Evolutionary conservation across 2,113 vertebrate species (phyloP), one percentile per base, ranked within the genome.

Genomic region (Podilymbus podiceps): DNA sequence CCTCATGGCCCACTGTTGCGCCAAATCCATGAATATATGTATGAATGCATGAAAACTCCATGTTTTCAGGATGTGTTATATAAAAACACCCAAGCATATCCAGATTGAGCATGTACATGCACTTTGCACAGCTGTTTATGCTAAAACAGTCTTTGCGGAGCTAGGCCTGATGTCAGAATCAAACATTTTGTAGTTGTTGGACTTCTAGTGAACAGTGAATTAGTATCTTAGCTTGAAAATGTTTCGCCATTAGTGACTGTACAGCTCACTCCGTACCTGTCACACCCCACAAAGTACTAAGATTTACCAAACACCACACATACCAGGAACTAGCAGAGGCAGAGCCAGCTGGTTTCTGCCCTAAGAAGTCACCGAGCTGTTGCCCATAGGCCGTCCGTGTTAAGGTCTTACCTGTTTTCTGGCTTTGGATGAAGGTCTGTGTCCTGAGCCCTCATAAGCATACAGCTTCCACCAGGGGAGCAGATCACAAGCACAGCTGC

Each of bases 11-110:
- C 62, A 74, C 86, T 82, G 89, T 53, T 95, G 80, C 69, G 95
- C 88, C 84, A 81, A 76, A 91, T 50, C 82, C 88, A 95, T 91
- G 79, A 93, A 95, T 90, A 88, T 92, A 94, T 88, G 72, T 59
- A 94, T 71, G 78, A 96, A 79, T 69, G 71, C 83, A 88, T 72
- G 88, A 92, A 92, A 83, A 90, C 31, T 73, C 76, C 53, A 2
- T 78, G 76, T 66, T 97, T 95, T 66, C 90, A 90, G 77, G 81
- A 68, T 75, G 68, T 75, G 66, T 92, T 96, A 92, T 9, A 55
- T 92, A 95, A 94, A 92, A 95, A 86, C 80, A 92, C 73, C 60
- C 91, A 74, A 73, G 86, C 88, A 85, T 64, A 95, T 85, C 66
- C 72, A 89, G 60, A 74, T 40, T 49, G 56, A 83, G 50, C 33